Base-by-base conservation (phyloP, 2,113 vertebrate genomes). In the Xenotilapia longispinis region DNA sequence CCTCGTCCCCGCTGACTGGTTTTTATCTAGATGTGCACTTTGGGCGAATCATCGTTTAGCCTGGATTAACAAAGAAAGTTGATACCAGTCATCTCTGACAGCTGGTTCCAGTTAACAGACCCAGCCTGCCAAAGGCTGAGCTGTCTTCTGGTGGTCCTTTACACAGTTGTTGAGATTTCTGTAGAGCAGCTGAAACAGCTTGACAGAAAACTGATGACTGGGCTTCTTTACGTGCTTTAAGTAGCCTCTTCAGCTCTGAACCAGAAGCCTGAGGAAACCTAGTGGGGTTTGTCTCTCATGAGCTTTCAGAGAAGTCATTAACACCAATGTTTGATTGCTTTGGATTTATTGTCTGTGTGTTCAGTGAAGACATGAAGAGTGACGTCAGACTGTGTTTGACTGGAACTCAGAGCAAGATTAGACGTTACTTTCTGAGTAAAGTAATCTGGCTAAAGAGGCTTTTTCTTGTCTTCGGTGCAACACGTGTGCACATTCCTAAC, bases 281-380 rank as follows among this genome's bases (percentile, higher is more conserved):
- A 3, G 10, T 12, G 60, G 3, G 60, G 10, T n/a, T 65, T 63
- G 58, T 63, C 31, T 0, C 31, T 63, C 58, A 1, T 19, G 31
- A 6, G 60, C 65, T 70, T 23, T 42, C 4, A n/a, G 38, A 15
- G 65, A 70, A 0, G 7, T 45, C 65, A 4, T 23, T 70, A 26
- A 26, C 38, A 9, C 65, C 2, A 0, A 0, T 0, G 65, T 23
- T 0, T 70, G 4, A 1, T 42, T 70, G 15, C 36, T 0, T 70
- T 2, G 38, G 12, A 42, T 13, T 23, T 70, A 42, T 70, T 70
- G 1, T 21, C 63, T 21, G 36, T 21, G 19, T 68, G 65, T 23
- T 68, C 33, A 68, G 33, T 68, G 36, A 68, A 38, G 33, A 13
- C 60, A 0, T 38, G 33, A 38, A 2, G 33, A 68, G 19, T 68